Base-by-base conservation (phyloP, 2,888 invertebrate genomes). In the Drosophila percnosoma region DNA sequence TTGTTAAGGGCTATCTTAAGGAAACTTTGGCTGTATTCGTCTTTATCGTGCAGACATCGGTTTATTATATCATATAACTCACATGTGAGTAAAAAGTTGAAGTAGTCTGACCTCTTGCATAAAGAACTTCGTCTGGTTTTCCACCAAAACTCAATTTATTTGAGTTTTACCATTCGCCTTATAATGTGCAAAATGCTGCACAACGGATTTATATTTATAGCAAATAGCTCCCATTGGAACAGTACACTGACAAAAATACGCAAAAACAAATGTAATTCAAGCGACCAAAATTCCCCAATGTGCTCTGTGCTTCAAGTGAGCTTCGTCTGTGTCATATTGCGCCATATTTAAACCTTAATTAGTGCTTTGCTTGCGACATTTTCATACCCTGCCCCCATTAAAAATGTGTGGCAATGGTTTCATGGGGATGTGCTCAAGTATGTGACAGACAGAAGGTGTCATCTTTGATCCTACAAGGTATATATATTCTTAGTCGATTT, bases 301-400 rank as follows among this genome's bases (percentile, higher is more conserved):
- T 42, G 21, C 21, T 31, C n/a, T 51, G 52, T 38, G n/a, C 53
- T 49, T 51, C 24, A 38, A 31, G 55, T 51, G 24, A 42, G 27
- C 59, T n/a, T 58, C 29, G 38, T 11, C 60, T 31, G 59, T 61
- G 57, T 63, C 68, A 71, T 57, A 52, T 59, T 54, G 53, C 40
- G 62, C 70, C 54, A 69, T 66, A 72, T 79, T 85, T 71, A 82
- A 78, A 67, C 70, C 62, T 63, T 63, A 72, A 74, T 80, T 70
- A 83, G 73, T 75, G 73, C 54, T 52, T 34, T 57, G 63, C 18
- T 59, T 68, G 88, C 73, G 71, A 67, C 70, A 64, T 75, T 76
- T 80, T 70, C 57, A 75, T 45, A 45, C 45, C 45, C 45, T 24
- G 45, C 15, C 7, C 13, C 45, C 45, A 45, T 45, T 24, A 4